phyloP scores from a whole-genome alignment of 2,797 vertebrate species.

The Brachymystax lenok region DNA sequence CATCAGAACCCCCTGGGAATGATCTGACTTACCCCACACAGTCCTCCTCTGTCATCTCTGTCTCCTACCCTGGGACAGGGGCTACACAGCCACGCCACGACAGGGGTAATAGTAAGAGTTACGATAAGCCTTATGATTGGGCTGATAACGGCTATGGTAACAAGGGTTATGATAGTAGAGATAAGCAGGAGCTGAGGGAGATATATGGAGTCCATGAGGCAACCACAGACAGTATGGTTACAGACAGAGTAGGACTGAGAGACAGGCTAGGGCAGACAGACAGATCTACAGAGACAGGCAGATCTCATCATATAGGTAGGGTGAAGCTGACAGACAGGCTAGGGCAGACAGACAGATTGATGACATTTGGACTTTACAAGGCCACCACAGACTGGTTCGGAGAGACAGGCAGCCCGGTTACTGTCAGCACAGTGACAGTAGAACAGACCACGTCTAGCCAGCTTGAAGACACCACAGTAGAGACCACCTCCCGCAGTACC shows the following conservation, averaged over 20 bases:
- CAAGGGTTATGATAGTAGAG: slow-evolving; percentile 27
- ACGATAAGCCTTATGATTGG: too few relatives aligned
- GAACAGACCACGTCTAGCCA: slow-evolving; percentile 37
- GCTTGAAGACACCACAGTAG: background rate
- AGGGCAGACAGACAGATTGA: background rate
- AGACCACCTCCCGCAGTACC: background rate
- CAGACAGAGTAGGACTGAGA: background rate
- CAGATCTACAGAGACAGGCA: slow-evolving; percentile 13
- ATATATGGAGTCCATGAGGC: slow-evolving; percentile 57
- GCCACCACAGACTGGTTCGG: slow-evolving; percentile 22
- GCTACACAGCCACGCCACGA: slow-evolving; percentile 30
- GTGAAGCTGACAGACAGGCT: background rate
- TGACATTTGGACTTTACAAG: slow-evolving; percentile 11
- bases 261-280: slow-evolving; percentile 6
- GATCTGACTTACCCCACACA: slow-evolving; percentile 34
- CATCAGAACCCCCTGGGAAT: slow-evolving; percentile 44
- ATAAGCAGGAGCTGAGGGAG: slow-evolving; percentile 72
- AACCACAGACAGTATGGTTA: slow-evolving; percentile 35
- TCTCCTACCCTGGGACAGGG: slow-evolving; percentile 40
- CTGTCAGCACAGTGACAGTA: slow-evolving; percentile 30
- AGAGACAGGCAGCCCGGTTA: slow-evolving; percentile 47
- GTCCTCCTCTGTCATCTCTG: slow-evolving; percentile 15
- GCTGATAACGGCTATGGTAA: too few relatives aligned
- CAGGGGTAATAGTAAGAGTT: too few relatives aligned
- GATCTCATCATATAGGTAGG: background rate